Base-by-base conservation (phyloP, 2,797 vertebrate genomes). In the Protonibea diacanthus region DNA sequence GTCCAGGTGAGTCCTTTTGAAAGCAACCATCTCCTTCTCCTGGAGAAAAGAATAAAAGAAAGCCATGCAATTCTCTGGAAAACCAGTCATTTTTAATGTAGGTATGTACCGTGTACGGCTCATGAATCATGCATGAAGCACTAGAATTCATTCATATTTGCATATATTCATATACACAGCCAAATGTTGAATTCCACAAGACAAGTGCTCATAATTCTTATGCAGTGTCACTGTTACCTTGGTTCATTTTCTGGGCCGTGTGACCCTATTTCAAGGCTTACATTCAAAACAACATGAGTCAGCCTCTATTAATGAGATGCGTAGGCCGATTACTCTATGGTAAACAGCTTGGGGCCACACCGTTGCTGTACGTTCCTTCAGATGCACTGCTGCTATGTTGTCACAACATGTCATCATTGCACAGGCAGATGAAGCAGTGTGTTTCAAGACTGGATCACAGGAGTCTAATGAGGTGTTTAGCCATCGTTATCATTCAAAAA, bases 221-320 rank as follows among this genome's bases (percentile, higher is more conserved):
- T 23, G 20, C 55, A 5, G 23, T 56, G 76, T 73, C 78, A 71
- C 58, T 55, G 53, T 85, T 84, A 84, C 75, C 81, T 66, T 81
- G 42, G 78, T 66, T 78, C 14, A 21, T 76, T 83, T 84, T 29
- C 33, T 8, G 4, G 40, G 48, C 52, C 48, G 7, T 27, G 49
- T 66, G 81, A 82, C 81, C 66, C 48, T 63, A 6, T 85, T 88
- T 82, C 64, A 61, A 78, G 66, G 52, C 76, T 78, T 75, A 65
- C 74, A 80, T 83, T 78, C 60, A 80, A 70, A 81, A 84, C 1
- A 14, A 80, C 80, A 68, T 86, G 91, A 92, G 82, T 91, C 88
- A 86, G 82, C 72, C 74, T 66, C 55, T 57, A 13, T 76, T 88
- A 89, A 88, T 83, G 80, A 87, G 81, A 85, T 53, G 76, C 13